A percentile compares a stretch with the other conserved stretches of the same genome.
These are phyloP conservation scores for Cephus pygmeus DNA, from an alignment of 2,888 invertebrate species.

Conservation along the genomic window DNA sequence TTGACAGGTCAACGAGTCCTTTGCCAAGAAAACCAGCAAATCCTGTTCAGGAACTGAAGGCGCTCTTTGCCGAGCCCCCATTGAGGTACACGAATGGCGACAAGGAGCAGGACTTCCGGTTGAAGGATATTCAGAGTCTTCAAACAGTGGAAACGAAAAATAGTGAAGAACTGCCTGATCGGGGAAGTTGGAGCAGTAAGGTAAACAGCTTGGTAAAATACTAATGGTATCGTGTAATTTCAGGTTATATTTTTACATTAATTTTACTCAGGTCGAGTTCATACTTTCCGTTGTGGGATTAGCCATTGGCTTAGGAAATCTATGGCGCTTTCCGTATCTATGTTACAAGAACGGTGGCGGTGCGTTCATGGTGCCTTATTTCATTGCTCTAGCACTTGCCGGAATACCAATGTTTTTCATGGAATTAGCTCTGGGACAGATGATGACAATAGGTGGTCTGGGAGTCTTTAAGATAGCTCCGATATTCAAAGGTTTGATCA, in stretches of 20 bases:
- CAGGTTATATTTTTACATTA: neutral
- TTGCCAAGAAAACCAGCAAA: conserved; percentile 39
- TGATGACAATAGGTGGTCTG: conserved; percentile 69
- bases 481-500: conserved; percentile 68
- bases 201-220: conserved; percentile 25
- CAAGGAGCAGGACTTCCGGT: conserved; percentile 47
- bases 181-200: conserved; percentile 61
- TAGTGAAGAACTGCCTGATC: conserved; percentile 42
- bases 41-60: conserved; percentile 55
- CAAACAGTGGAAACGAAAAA: conserved; percentile 32
- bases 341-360: conserved; percentile 69
- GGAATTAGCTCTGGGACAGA: conserved; percentile 73
- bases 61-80: conserved; percentile 49
- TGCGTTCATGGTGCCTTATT: conserved; percentile 72
- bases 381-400: conserved; percentile 70
- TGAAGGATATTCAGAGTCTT: conserved; percentile 49
- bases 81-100: conserved; percentile 27
- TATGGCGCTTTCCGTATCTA: conserved; percentile 75
- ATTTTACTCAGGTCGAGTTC: conserved; percentile 66
- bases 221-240: neutral
- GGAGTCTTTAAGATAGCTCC: conserved; percentile 72
- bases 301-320: conserved; percentile 73
- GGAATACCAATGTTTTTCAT: conserved; percentile 73
- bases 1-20: conserved; percentile 58
- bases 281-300: conserved; percentile 72